A percentile compares a stretch with the other conserved stretches of the same genome.
phyloP scores from a whole-genome alignment of 2,113 vertebrate genomes.

The Narcine bancroftii region DNA sequence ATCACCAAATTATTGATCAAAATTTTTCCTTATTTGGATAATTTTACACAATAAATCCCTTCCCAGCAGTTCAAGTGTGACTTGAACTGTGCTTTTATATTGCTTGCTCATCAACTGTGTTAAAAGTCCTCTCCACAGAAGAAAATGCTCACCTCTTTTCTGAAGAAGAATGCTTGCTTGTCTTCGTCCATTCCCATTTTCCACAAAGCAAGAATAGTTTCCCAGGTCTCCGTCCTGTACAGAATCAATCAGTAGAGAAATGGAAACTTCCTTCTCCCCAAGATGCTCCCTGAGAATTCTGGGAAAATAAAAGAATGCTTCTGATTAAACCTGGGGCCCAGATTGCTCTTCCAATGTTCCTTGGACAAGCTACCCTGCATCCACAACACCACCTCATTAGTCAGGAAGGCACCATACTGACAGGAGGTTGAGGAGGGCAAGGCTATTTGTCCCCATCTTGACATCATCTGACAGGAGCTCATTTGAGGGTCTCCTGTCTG shows the following conservation, averaged over 20 bases:
- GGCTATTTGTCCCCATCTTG: no score
- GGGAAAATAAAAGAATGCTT: slow-evolving; percentile 46
- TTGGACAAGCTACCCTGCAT: no score
- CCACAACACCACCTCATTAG: no score
- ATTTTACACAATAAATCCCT: neutral
- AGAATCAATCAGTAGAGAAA: slow-evolving; percentile 85
- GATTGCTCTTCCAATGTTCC: neutral
- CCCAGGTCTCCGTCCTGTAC: slow-evolving; percentile 89
- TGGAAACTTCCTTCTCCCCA: slow-evolving; percentile 91
- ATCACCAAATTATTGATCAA: neutral
- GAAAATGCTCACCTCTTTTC: slow-evolving; percentile 71
- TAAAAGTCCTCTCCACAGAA: neutral
- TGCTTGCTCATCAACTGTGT: no score
- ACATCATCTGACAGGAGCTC: no score
- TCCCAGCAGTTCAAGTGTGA: neutral
- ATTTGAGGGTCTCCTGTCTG: no score
- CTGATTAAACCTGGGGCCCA: neutral
- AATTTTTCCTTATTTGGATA: neutral
- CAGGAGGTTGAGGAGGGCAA: no score
- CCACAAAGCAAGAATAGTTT: slow-evolving; percentile 95
- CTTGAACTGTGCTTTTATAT: neutral
- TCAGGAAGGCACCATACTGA: no score
- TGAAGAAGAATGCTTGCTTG: slow-evolving; percentile 86
- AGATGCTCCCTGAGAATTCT: slow-evolving; percentile 91
- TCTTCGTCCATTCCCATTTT: slow-evolving; percentile 86